Base-by-base conservation (phyloP, 2,888 invertebrate genomes). In the Hydriomena furcata region DNA sequence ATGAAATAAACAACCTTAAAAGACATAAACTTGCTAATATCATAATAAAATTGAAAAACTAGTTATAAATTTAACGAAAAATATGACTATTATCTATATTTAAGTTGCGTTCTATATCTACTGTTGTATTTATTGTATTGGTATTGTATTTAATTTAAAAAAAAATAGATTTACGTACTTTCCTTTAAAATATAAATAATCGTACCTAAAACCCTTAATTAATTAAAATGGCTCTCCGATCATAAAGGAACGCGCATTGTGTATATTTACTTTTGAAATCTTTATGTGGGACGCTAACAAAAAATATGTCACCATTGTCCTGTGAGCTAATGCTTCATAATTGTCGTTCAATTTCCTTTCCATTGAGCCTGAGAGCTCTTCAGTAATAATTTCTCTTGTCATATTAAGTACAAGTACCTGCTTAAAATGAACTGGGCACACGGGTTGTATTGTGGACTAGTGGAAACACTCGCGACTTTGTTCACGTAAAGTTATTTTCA, bases 331-430 rank as follows among this genome's bases (percentile, higher is more conserved):
- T 82, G 76, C 79, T 69, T 82, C 79, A 79, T 84, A 84, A 83
- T 84, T 83, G 84, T 83, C 73, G 76, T 79, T 73, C 79, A 79
- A 82, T 85, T 87, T 87, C 82, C 85, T 86, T 78, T 80, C 74
- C 76, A 83, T 84, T 86, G 76, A 80, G 66, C 55, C 55, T 28
- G 47, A 51, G 63, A 61, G 65, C 51, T 59, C 61, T 73, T 76
- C 72, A 78, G 72, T 73, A 75, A 82, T 81, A 79, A 82, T 81
- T 80, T 81, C 76, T 76, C 77, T 77, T 77, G 76, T 81, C 76
- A 80, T 77, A 79, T 76, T 78, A 75, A 70, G 61, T 63, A 72
- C 71, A 69, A 71, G 71, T 71, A 68, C 66, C 65, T 70, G 71
- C 68, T 62, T 58, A 62, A 59, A 64, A 61, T 63, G 60, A 60